These are phyloP conservation scores for Phyllopteryx taeniolatus DNA, from an alignment of 2,113 vertebrate species.

Conservation along the genomic window DNA sequence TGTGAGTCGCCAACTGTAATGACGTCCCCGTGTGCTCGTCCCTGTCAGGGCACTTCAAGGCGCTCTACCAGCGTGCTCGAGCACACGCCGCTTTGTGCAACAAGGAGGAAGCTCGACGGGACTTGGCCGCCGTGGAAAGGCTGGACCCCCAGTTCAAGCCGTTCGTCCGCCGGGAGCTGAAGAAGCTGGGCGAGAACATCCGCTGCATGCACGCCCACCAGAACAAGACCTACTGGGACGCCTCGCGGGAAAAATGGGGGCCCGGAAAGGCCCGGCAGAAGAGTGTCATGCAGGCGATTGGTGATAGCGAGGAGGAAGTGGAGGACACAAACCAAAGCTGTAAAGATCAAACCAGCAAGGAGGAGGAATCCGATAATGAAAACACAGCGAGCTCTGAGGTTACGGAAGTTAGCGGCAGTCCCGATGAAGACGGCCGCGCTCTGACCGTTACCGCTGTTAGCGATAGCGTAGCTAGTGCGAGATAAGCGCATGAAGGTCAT, in stretches of 20 bases:
- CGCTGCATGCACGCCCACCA: constrained; percentile 65
- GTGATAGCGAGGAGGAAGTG: constrained; percentile 1
- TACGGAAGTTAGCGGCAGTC: constrained; percentile 24
- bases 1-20: background rate
- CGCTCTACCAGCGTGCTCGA: constrained; percentile 77
- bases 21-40: background rate
- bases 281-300: background rate
- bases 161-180: constrained; percentile 72
- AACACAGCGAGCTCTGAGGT: constrained; percentile 5
- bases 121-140: constrained; percentile 69
- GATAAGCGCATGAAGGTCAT: constrained; percentile 53
- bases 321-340: constrained; percentile 23
- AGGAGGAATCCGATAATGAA: constrained; percentile 43
- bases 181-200: constrained; percentile 71
- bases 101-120: constrained; percentile 65
- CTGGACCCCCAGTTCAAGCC: constrained; percentile 74
- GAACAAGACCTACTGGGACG: constrained; percentile 76
- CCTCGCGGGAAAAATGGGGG: constrained; percentile 59
- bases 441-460: constrained; percentile 17
- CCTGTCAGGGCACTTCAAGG: constrained; percentile 77
- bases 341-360: constrained; percentile 31
- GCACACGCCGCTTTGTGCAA: constrained; percentile 78
- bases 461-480: constrained; percentile 49
- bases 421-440: constrained; percentile 42
- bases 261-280: constrained; percentile 24